Evolutionary conservation across 2,797 vertebrate species (phyloP).

Genomic region (Acrossocheilus fasciatus): DNA sequence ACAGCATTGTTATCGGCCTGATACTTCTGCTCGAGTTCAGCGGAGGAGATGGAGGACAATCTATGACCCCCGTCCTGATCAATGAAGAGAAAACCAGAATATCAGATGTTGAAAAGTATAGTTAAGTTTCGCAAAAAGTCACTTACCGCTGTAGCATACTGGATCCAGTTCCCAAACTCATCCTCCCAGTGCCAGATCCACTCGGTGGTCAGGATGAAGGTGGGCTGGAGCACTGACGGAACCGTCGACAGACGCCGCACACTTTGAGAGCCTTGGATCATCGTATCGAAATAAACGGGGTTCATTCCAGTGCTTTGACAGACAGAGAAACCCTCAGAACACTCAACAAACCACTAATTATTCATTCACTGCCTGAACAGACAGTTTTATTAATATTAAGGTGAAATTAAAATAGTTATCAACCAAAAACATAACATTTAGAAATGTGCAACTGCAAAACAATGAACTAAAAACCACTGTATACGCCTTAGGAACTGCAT

Average conservation of each 20-base stretch:
- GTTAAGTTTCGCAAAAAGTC: neutral
- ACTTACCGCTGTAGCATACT: slow-evolving; percentile 74
- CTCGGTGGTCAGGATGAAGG: slow-evolving; percentile 74
- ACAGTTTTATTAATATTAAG: neutral
- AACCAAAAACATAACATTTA: too few species aligned
- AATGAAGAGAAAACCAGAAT: neutral
- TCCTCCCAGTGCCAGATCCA: slow-evolving; percentile 83
- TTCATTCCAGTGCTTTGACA: slow-evolving; percentile 54
- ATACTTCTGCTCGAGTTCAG: slow-evolving; percentile 73
- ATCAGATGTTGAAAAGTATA: neutral
- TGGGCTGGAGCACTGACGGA: slow-evolving; percentile 68
- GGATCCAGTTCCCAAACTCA: slow-evolving; percentile 71
- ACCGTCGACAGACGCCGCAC: slow-evolving; percentile 74
- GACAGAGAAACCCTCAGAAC: slow-evolving; percentile 5
- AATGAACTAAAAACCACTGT: too few species aligned
- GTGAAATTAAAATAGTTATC: too few species aligned
- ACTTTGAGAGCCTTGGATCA: slow-evolving; percentile 63
- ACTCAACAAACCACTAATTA: neutral
- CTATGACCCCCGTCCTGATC: slow-evolving; percentile 58
- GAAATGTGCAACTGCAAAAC: too few species aligned
- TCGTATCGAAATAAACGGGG: slow-evolving; percentile 73
- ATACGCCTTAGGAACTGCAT: too few species aligned
- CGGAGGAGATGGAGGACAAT: slow-evolving; percentile 64
- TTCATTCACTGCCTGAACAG: too few species aligned
- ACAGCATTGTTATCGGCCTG: slow-evolving; percentile 63